Evolutionary conservation across 1,140 invertebrate species (phyloP), one percentile per base, ranked within the genome.

Genomic region (Saccostrea glomerata): DNA sequence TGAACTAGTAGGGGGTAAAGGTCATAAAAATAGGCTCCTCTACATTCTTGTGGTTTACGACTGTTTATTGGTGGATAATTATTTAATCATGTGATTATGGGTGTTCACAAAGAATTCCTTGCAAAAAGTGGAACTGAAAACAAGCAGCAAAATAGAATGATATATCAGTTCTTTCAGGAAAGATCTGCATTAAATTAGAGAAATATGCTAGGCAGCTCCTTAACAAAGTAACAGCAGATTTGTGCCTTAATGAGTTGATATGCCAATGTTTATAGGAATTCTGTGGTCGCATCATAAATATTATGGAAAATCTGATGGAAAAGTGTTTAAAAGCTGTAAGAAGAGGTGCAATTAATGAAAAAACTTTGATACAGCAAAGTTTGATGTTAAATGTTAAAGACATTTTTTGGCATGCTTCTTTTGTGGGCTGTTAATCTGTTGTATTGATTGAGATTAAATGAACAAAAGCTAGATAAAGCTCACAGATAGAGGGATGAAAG

Each of bases 371-470:
- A 17, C 70, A 15, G 15, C 70, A 15, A 73, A 36, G 1, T 73
- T 73, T 73, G 70, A 73, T 73, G 23, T 73, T 25, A 36, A 73
- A 73, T 73, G 23, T 23, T 73, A 73, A 25, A 13, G 70, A 36
- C 70, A 73, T 30, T 73, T 73, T 73, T 47, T 73, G 70, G 23
- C 13, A 13, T 36, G 30, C 30, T 73, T 30, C 70, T 73, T 15
- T 63, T 30, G 25, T 36, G 70, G 47, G 23, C 25, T 36, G 23
- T 7, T 73, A 73, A 73, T 73, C 13, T 13, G 23, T 30, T 25
- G 1, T 73, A 73, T 73, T 73, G 70, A 73, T 73, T 73, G 70
- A 73, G 70, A 73, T 73, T 73, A 36, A 25, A 73, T 20, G 47
- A 47, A 47, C 47, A 47, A 47, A 36, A 47, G 47, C 47, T 47